Conservation (phyloP, 92 coral and sea anemone genomes). For the Epizoanthus stellaris region DNA sequence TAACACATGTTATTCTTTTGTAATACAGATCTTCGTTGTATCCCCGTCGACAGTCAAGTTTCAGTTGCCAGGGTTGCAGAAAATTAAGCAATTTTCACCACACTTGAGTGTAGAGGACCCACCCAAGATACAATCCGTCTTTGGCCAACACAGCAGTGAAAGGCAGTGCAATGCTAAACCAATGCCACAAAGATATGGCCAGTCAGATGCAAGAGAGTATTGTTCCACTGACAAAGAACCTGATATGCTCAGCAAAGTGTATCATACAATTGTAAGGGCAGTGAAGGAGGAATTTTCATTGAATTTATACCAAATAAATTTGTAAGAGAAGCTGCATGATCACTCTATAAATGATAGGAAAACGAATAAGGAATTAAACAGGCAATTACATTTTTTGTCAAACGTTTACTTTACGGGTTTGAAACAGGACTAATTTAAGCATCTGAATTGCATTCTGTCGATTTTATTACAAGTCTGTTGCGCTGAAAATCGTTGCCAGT, state of each 20-base stretch:
- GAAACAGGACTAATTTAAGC: too few species aligned
- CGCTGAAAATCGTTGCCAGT: too few species aligned
- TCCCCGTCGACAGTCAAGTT: conserved; percentile 22
- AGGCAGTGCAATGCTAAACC: background rate
- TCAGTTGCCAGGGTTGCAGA: conserved; percentile 1
- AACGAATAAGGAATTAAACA: too few species aligned
- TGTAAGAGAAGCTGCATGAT: background rate
- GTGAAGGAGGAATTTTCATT: conserved; percentile 21
- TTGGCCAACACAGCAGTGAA: background rate
- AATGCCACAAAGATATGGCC: background rate
- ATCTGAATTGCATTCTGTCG: too few species aligned
- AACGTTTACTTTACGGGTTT: too few species aligned
- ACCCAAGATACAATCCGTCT: background rate
- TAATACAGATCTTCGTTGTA: background rate
- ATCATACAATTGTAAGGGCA: background rate
- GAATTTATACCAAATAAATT: conserved; percentile 7
- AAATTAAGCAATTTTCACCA: conserved; percentile 24
- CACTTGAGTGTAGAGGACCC: conserved; percentile 35
- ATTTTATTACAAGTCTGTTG: too few species aligned
- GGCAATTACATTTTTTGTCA: too few species aligned
- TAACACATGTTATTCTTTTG: too few species aligned
- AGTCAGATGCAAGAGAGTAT: background rate
- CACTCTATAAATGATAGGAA: too few species aligned
- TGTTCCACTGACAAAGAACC: conserved; percentile 7
- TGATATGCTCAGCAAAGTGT: background rate